These are phyloP conservation scores for Heliconius hewitsoni DNA, from an alignment of 1,140 invertebrate genomes.

Conservation along the genomic window DNA sequence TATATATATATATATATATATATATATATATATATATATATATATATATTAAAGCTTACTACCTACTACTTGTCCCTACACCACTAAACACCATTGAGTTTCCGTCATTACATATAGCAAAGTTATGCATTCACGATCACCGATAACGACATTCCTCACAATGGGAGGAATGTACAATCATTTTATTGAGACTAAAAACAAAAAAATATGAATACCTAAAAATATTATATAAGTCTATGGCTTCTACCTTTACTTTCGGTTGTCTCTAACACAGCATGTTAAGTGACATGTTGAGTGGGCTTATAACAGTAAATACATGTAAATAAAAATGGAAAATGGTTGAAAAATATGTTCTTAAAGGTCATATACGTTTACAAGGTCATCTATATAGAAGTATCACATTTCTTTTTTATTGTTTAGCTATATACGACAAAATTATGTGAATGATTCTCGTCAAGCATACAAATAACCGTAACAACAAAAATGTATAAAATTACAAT, in stretches of 20 bases:
- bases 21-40: too few species aligned
- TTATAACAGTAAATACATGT: not conserved
- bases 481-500: slow-evolving; percentile 37
- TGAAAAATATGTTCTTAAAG: not conserved
- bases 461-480: slow-evolving; percentile 22
- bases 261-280: too few species aligned
- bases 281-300: too few species aligned
- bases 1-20: too few species aligned
- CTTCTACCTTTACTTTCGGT: too few species aligned
- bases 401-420: not conserved
- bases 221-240: too few species aligned
- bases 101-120: slow-evolving; percentile 23
- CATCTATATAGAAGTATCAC: not conserved
- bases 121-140: slow-evolving; percentile 64
- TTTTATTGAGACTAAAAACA: too few species aligned
- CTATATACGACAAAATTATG: not conserved
- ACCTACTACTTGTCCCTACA: too few species aligned
- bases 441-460: slow-evolving; percentile 10
- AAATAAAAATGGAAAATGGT: not conserved
- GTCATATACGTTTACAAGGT: not conserved
- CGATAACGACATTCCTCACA: slow-evolving; percentile 45
- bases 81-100: slow-evolving; percentile 15
- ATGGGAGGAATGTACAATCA: too few species aligned
- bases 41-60: too few species aligned
- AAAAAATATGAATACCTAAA: too few species aligned